phyloP scores from a whole-genome alignment of 2,113 vertebrate genomes.

The Lepus timidus region DNA sequence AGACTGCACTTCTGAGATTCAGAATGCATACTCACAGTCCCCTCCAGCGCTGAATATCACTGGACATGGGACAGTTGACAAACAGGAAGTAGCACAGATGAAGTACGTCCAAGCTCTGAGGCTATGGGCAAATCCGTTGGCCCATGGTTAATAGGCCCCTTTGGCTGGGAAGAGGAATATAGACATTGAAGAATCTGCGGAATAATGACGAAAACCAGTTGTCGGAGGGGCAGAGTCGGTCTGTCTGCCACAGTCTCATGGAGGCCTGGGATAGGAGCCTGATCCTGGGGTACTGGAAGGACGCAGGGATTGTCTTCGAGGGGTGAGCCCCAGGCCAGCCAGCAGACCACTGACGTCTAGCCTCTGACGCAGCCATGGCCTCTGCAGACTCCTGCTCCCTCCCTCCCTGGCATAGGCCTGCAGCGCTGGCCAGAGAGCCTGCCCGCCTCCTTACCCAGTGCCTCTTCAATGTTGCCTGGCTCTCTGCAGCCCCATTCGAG shows the following conservation, averaged over 20 bases:
- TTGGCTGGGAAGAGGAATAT: not conserved
- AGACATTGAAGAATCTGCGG: not conserved
- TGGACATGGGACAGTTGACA: not conserved
- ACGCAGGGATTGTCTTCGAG: not conserved
- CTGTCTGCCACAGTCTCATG: too few relatives aligned
- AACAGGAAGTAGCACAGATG: not conserved
- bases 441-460: constrained; percentile 63
- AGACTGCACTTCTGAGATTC: not conserved
- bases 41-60: not conserved
- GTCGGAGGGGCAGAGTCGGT: not conserved
- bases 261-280: not conserved
- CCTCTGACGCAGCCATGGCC: not conserved
- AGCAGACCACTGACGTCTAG: too few relatives aligned
- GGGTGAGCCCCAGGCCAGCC: not conserved
- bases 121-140: not conserved
- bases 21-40: not conserved
- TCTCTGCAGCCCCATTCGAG: constrained; percentile 71
- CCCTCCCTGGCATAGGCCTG: not conserved
- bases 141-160: accelerated
- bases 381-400: not conserved
- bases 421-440: constrained; percentile 38
- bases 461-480: constrained; percentile 73
- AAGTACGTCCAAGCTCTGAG: not conserved
- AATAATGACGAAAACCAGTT: not conserved
- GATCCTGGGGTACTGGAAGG: not conserved